phyloP scores from a whole-genome alignment of 2,113 vertebrate species.

The Caloenas nicobarica region DNA sequence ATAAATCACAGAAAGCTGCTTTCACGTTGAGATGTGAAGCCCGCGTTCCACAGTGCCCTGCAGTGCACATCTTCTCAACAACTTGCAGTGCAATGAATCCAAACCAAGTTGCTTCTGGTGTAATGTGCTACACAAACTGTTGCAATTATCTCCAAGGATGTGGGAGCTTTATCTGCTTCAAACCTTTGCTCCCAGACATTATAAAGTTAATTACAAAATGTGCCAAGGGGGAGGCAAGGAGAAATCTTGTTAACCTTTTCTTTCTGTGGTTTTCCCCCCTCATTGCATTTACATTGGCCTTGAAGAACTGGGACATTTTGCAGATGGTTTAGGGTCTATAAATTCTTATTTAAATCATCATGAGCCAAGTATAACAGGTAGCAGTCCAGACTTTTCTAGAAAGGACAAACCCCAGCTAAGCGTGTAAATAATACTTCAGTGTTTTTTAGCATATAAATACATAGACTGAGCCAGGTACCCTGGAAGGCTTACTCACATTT shows the following conservation, averaged over 20 bases:
- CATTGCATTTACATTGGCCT: constrained; percentile 58
- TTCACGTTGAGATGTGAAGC: neutral
- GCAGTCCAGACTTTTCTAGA: constrained; percentile 72
- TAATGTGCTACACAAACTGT: neutral
- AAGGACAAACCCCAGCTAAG: constrained; percentile 67
- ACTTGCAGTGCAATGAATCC: neutral
- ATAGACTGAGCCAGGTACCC: neutral
- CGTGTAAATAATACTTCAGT: constrained; percentile 60
- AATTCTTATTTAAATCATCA: constrained; percentile 67
- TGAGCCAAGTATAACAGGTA: constrained; percentile 73
- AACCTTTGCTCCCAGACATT: neutral
- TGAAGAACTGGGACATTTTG: constrained; percentile 60
- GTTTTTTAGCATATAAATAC: constrained; percentile 51
- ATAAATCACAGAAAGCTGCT: constrained; percentile 7
- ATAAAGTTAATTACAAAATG: constrained; percentile 15
- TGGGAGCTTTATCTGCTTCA: neutral
- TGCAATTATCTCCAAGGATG: constrained; percentile 8
- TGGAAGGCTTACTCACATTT: constrained; percentile 10
- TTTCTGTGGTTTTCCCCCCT: constrained; percentile 21
- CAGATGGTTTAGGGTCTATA: constrained; percentile 70
- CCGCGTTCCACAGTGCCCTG: neutral
- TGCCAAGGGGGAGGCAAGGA: neutral
- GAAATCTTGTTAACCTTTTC: constrained; percentile 49
- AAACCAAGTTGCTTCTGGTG: neutral
- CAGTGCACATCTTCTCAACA: neutral